phyloP scores from a whole-genome alignment of 2,113 vertebrate genomes.

The Gymnocephalus cernua region DNA sequence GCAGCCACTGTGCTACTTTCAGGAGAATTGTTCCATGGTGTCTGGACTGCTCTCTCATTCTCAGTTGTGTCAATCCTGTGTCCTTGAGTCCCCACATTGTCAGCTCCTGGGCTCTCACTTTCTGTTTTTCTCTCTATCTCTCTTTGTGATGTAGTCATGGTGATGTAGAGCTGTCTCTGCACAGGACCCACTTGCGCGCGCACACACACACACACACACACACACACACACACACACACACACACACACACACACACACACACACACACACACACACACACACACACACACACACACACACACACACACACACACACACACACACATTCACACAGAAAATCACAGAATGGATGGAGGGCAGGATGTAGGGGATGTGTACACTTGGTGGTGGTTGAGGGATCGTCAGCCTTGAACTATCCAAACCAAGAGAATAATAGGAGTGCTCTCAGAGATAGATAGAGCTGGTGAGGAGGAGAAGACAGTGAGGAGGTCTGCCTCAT shows the following conservation, averaged over 20 bases:
- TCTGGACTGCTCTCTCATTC: constrained; percentile 43
- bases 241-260: constrained; percentile 37
- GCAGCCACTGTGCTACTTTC: constrained; percentile 32
- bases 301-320: constrained; percentile 20
- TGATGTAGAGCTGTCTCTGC: constrained; percentile 57
- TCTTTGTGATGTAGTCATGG: constrained; percentile 66
- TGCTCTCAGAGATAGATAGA: constrained; percentile 51
- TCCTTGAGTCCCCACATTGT: constrained; percentile 59
- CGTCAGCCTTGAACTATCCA: constrained; percentile 61
- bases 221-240: constrained; percentile 36
- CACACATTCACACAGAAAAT: constrained; percentile 45
- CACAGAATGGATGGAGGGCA: constrained; percentile 33
- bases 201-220: constrained; percentile 14
- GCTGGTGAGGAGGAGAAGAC: constrained; percentile 37
- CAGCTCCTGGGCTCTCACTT: constrained; percentile 15
- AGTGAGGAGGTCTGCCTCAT: constrained; percentile 73
- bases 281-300: no score
- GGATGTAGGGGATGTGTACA: neutral
- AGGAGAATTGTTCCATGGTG: constrained; percentile 17
- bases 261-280: constrained; percentile 40
- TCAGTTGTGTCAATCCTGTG: constrained; percentile 51
- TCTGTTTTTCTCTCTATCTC: constrained; percentile 25
- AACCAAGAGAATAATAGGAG: constrained; percentile 64
- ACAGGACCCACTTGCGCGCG: constrained; percentile 22
- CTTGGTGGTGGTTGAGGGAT: constrained; percentile 13